These are phyloP conservation scores for Drosophila pallidifrons DNA, from an alignment of 1,140 invertebrate species.

Conservation along the genomic window DNA sequence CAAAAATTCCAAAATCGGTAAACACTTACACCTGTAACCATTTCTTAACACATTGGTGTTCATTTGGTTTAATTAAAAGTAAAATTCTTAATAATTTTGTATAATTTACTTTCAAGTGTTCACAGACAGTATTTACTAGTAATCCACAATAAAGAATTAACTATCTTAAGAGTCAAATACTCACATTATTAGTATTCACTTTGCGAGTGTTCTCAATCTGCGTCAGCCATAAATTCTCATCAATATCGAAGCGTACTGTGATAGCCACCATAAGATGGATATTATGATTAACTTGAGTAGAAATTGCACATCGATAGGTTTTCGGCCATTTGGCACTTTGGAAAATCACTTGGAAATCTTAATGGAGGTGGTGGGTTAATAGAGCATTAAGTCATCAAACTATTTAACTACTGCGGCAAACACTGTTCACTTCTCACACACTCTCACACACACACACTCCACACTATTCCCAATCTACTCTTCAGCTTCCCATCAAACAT, in stretches of 20 bases:
- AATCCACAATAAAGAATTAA: not conserved
- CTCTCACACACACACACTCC: constrained; percentile 9
- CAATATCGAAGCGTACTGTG: constrained; percentile 20
- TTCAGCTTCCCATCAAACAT: constrained; percentile 14
- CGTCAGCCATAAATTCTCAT: constrained; percentile 4
- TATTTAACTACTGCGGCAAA: constrained; percentile 38
- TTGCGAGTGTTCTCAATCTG: not conserved
- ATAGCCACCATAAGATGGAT: constrained; percentile 29
- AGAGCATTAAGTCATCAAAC: constrained; percentile 75
- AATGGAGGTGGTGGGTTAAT: constrained; percentile 56
- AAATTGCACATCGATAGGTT: constrained; percentile 28
- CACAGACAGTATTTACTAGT: not conserved
- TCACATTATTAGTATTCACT: not conserved
- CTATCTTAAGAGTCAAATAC: not conserved
- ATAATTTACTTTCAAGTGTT: too few species aligned
- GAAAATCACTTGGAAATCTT: constrained; percentile 15
- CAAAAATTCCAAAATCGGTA: too few species aligned
- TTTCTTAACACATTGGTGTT: too few species aligned
- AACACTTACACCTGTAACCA: too few species aligned
- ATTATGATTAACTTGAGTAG: constrained; percentile 26
- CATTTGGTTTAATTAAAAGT: not conserved
- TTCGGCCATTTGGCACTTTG: not conserved
- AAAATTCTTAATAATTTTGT: too few species aligned
- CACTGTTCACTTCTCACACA: constrained; percentile 4
- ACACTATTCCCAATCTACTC: not conserved